Evolutionary conservation across 2,797 vertebrate genomes (phyloP).

Genomic region (Uromys caudimaculatus): DNA sequence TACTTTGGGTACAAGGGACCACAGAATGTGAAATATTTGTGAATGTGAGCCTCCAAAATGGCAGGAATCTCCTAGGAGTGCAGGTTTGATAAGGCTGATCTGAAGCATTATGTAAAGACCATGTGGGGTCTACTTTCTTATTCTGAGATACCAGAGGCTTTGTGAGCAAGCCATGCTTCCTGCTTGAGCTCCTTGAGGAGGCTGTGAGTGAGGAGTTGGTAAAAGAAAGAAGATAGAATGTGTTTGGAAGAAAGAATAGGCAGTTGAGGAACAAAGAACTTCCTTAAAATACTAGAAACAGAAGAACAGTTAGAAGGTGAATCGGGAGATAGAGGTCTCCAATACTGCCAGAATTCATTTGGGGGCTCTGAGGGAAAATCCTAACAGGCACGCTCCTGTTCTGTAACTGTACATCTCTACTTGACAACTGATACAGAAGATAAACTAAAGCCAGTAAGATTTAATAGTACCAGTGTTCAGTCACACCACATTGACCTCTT

Average conservation of each 20-base stretch:
- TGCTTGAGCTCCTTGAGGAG: background rate
- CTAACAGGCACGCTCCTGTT: background rate
- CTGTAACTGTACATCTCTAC: background rate
- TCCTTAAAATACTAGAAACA: conserved; percentile 1
- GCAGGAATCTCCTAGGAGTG: background rate
- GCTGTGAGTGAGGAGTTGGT: background rate
- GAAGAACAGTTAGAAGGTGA: background rate
- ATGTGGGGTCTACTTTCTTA: background rate
- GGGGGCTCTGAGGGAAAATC: background rate
- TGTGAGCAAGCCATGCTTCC: background rate
- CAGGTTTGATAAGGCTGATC: background rate
- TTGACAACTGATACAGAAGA: conserved; percentile 1
- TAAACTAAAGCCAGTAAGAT: conserved; percentile 1
- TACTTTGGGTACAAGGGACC: background rate
- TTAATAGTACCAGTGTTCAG: conserved; percentile 28
- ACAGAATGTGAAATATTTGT: background rate
- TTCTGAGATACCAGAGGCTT: background rate
- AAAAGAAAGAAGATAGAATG: background rate
- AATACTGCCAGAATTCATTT: background rate
- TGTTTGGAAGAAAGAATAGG: background rate
- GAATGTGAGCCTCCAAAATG: background rate
- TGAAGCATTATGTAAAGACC: background rate
- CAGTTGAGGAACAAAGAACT: background rate
- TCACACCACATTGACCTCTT: conserved; percentile 28
- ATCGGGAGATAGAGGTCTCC: conserved; percentile 9